Base-by-base conservation (phyloP, 2,113 vertebrate species). In the Brachypodius melanocephalos region DNA sequence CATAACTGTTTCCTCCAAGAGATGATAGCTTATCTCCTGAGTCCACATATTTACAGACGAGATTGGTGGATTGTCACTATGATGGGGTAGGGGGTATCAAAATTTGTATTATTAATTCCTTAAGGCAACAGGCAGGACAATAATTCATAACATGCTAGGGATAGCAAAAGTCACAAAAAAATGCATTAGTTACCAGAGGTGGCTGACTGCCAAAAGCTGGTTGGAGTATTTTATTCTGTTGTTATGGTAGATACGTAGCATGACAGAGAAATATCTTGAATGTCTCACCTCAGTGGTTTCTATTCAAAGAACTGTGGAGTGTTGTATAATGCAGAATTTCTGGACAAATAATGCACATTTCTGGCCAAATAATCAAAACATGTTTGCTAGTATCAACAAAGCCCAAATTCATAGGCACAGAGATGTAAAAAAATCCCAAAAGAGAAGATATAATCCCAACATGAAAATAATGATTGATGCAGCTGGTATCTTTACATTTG, bases 51-150 rank as follows among this genome's bases (percentile, higher is more conserved):
- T 93, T 66, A 65, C 55, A 77, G 78, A 73, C 16, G 31, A 55
- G 85, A 69, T n/a, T 86, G 79, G 68, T 49, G 45, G 40, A 46
- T 63, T 94, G 85, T 61, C 66, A 83, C 49, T 51, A 40, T 62
- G 75, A 49, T 62, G 84, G 45, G 25, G n/a, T 32, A 80, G 43
- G 46, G 72, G 58, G 54, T 82, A 68, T 76, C 15, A 17, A 74
- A 94, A 89, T 83, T 82, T 83, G 43, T 78, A 42, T 66, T 90
- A 52, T 71, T 93, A 85, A 86, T 91, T 74, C 46, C 80, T 96
- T 94, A 95, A 93, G 76, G 66, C 55, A 93, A 92, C 79, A 72
- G 89, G 57, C 79, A 90, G 54, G 31, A 51, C 74, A 81, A 63
- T 61, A 69, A 95, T 87, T 93, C 55, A 93, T 79, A 92, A 93